Evolutionary conservation across 2,888 invertebrate genomes (phyloP), one percentile per base, ranked within the genome.

Genomic region (Theretra japonica): DNA sequence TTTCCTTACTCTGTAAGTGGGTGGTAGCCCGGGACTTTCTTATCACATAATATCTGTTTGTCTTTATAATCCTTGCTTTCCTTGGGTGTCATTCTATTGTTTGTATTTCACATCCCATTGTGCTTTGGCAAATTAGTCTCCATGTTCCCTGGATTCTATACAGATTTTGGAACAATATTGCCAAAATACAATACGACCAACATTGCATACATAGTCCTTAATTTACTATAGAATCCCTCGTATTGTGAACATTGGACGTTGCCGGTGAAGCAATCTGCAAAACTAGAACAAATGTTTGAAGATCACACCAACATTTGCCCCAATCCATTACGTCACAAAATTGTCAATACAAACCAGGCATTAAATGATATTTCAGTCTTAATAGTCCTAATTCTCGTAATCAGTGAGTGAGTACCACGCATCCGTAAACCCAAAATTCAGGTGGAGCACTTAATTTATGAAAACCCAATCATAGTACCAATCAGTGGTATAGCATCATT

Each of bases 401-500:
- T n/a, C n/a, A 53, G 17, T n/a, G n/a, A 53, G 17, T n/a, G n/a
- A n/a, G 6, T 53, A 53, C 17, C 53, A 17, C 1, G 53, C 53
- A 53, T 17, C 23, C 28, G 7, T n/a, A 21, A 15, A 48, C 17
- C 11, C 41, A 65, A 23, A 65, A 21, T 72, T 48, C 75, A 76
- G 80, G 80, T 77, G 81, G 77, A 81, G 81, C 77, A 78, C 80
- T 84, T 86, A 87, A 86, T 83, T 85, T 83, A 80, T 83, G 83
- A 84, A 84, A 82, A 80, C 79, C 81, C 83, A 85, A 41, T 41
- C 41, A 41, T 41, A 41, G 41, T 41, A 41, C 41, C 41, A 41
- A 86, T 87, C 85, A 85, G 86, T 77, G 86, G 85, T 23, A 65
- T 79, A 76, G 79, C 77, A 84, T 79, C 83, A 83, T 86, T 82